Base-by-base conservation (phyloP, 1,140 invertebrate genomes). In the Aethina tumida region DNA sequence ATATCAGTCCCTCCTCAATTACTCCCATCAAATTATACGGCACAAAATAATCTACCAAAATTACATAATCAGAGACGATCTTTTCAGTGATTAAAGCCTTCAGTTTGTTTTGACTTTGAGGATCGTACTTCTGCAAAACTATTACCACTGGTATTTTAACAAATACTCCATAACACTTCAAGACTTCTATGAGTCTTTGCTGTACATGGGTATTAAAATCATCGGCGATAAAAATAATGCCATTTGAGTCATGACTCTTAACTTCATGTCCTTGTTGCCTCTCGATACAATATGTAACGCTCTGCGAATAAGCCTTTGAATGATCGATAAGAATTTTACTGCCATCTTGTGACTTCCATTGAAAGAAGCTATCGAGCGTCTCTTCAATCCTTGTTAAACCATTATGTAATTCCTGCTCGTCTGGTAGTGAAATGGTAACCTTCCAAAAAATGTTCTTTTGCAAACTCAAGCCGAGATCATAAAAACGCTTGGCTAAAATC, bases 401-500 rank as follows among this genome's bases (percentile, higher is more conserved):
- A 45, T 53, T 58, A 0, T 38, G 20, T 7, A 58, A 47, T 45
- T 63, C 65, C 2, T 42, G 41, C 8, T 56, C 37, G 35, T 65
- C 55, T 9, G 77, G 73, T 35, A 75, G 64, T 0, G 74, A 71
- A 10, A 81, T 50, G n/a, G 73, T 57, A 14, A 80, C 46, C 61
- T 84, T 84, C 76, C 77, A 83, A 54, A 70, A 82, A 30, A 71
- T 60, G 43, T 68, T 67, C 40, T 68, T 65, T 29, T 64, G 63
- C 36, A 67, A 64, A 26, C 63, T 63, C 49, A 64, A 66, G 37
- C 39, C 61, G 17, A 67, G 62, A 50, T 66, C 59, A 47, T 61
- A 64, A 46, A 64, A 63, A 21, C 63, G 58, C 52, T 65, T 62
- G 26, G 64, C 39, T 9, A 70, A 53, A 28, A 64, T 48, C 14